Base-by-base conservation (phyloP, 2,797 vertebrate species). In the Hydrophis major region DNA sequence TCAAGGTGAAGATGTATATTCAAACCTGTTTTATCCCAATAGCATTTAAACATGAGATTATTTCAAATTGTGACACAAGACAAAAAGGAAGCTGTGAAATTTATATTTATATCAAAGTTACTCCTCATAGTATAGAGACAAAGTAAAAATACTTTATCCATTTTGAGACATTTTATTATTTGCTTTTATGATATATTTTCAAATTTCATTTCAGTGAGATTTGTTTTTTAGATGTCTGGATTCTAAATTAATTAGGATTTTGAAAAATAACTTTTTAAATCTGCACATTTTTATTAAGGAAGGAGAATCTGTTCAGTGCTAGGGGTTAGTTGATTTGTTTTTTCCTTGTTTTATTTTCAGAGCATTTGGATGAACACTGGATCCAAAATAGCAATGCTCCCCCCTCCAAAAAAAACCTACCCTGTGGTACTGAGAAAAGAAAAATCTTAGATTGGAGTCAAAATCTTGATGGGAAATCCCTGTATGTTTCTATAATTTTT, bases 21-120 rank as follows among this genome's bases (percentile, higher is more conserved):
- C 86, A 55, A 11, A 74, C 11, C 56, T 92, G 0, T 93, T 95
- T 55, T 53, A 7, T 63, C 7, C 13, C 42, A 95, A 94, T 90
- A 0, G 92, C 37, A 89, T 93, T 92, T 88, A 63, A 95, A 83
- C 0, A 14, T 55, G 16, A 60, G 0, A 1, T 25, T 57, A 7
- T 83, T 96, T 94, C 37, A 47, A 83, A 83, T 91, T 90, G 20
- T 0, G 90, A 6, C 60, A 83, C 22, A 32, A 8, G 10, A 2
- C 14, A 12, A 89, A 0, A 0, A 93, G 14, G 53, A 92, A 87
- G 86, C 1, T 56, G 13, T 74, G 66, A 74, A 69, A 69, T 69
- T 92, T 90, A 89, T 83, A 4, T 10, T 20, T 60, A 0, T 53
- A 12, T 6, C n/a, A 32, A 60, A 47, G 86, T 87, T 93, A 55